phyloP scores from a whole-genome alignment of 1,140 invertebrate species.

The Himalopsyche phryganea region DNA sequence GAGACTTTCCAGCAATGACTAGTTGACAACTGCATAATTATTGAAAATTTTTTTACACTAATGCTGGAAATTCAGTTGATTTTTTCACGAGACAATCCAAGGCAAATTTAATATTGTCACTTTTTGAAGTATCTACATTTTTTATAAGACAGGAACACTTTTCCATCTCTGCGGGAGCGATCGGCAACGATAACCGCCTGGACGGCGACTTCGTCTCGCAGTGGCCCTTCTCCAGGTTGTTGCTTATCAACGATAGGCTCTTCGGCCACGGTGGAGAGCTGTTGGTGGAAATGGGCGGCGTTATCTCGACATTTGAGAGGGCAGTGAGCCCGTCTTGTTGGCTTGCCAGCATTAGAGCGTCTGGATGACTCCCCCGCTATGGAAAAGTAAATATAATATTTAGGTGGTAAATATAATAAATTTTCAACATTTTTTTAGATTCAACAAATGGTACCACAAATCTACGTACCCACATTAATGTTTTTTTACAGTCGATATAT shows the following conservation, averaged over 20 bases:
- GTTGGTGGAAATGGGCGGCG: slow-evolving; percentile 21
- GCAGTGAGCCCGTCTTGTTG: slow-evolving; percentile 29
- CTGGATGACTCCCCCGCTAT: slow-evolving; percentile 23
- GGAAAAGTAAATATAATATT: slow-evolving; percentile 10
- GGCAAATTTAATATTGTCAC: slow-evolving; percentile 12
- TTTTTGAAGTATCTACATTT: slow-evolving; percentile 15
- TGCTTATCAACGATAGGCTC: slow-evolving; percentile 15
- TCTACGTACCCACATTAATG: no score
- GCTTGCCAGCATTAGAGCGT: slow-evolving; percentile 29
- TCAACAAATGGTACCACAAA: no score
- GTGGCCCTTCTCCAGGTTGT: slow-evolving; percentile 9
- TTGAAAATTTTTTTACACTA: no score
- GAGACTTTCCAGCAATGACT: no score
- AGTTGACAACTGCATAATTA: no score
- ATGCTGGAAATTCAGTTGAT: not conserved
- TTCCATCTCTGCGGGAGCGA: not conserved
- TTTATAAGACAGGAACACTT: slow-evolving; percentile 9
- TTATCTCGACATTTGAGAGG: slow-evolving; percentile 26
- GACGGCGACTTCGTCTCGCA: not conserved
- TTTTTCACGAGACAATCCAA: slow-evolving; percentile 19
- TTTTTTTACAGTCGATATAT: no score
- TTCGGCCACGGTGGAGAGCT: slow-evolving; percentile 32
- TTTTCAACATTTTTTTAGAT: no score
- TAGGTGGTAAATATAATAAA: no score
- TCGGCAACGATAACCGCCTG: not conserved